Evolutionary conservation across 2,888 invertebrate genomes (phyloP), one percentile per base, ranked within the genome.

Genomic region (Drosophila acutilabella): DNA sequence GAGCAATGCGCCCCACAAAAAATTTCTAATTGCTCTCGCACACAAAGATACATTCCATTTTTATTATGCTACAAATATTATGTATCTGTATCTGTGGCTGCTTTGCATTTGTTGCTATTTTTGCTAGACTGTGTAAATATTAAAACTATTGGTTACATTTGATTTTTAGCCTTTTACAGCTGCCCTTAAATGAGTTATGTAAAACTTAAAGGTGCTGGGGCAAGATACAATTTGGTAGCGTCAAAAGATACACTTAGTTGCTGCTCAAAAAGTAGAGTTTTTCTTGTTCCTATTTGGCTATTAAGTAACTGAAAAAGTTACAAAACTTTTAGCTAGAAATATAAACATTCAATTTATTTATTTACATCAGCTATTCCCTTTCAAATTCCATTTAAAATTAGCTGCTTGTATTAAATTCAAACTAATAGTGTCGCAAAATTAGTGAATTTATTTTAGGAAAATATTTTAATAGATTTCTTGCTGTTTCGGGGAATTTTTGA

Each of bases 31-130:
- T 71, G 71, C 61, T 61, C 53, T 13, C 36, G 36, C 36, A 16
- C 58, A 73, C 64, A 56, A 53, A 62, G 45, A 64, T 71, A 71
- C 44, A 61, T 72, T 72, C 44, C 66, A 66, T 53, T 72, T 66
- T 59, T 60, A 59, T 65, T 51, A 59, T 71, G 54, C n/a, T 26
- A n/a, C 30, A 11, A 7, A 8, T 10, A 33, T 33, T 36, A 30
- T 33, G 14, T 64, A n/a, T 50, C 8, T 52, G n/a, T 48, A 18
- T 52, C 20, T 45, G 16, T 42, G 11, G 13, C 23, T 26, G 42
- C 33, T 16, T 23, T 18, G 20, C 6, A 23, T 5, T 44, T 57
- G 16, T 36, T 67, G 60, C 38, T 62, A 47, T 62, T 47, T 56
- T 41, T 47, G 26, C 13, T 30, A 44, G 61, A 54, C 60, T 44